Conservation (phyloP, 1,140 invertebrate species). For the Drosophila ironensis region DNA sequence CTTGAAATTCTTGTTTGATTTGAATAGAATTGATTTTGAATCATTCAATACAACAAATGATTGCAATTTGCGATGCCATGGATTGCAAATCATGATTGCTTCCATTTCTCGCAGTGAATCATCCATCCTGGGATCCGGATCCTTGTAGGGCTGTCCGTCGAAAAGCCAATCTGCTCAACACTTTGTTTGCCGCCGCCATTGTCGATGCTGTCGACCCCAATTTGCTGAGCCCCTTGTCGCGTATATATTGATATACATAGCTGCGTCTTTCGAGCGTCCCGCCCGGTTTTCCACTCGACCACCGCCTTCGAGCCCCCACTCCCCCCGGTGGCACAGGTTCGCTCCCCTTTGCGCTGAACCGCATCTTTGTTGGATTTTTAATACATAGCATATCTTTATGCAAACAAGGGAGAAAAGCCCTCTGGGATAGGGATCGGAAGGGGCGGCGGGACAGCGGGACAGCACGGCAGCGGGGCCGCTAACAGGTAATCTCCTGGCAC, state of each 20-base stretch:
- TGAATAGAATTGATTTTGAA: too few species aligned
- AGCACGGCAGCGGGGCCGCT: slow-evolving; percentile 36
- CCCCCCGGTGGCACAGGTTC: neutral
- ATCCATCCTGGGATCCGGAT: slow-evolving; percentile 11
- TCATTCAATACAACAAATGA: too few species aligned
- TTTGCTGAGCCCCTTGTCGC: slow-evolving; percentile 74
- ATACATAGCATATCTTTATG: slow-evolving; percentile 59
- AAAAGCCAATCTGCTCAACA: slow-evolving; percentile 74
- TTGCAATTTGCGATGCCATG: too few species aligned
- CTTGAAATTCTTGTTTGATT: too few species aligned
- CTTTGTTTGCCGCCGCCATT: slow-evolving; percentile 61
- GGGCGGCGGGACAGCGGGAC: neutral
- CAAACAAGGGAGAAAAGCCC: slow-evolving; percentile 45
- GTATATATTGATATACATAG: slow-evolving; percentile 45
- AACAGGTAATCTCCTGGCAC: slow-evolving; percentile 63
- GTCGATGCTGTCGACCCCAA: slow-evolving; percentile 68
- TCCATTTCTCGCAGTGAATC: slow-evolving; percentile 7
- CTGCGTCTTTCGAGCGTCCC: slow-evolving; percentile 7
- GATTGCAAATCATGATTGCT: neutral
- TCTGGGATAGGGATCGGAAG: neutral
- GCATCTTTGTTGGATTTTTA: slow-evolving; percentile 49
- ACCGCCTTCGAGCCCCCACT: neutral
- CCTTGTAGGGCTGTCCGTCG: slow-evolving; percentile 28
- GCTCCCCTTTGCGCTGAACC: slow-evolving; percentile 1
- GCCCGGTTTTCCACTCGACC: neutral